Conservation (phyloP, 92 coral and sea anemone species). For the Pocillopora meandrina region DNA sequence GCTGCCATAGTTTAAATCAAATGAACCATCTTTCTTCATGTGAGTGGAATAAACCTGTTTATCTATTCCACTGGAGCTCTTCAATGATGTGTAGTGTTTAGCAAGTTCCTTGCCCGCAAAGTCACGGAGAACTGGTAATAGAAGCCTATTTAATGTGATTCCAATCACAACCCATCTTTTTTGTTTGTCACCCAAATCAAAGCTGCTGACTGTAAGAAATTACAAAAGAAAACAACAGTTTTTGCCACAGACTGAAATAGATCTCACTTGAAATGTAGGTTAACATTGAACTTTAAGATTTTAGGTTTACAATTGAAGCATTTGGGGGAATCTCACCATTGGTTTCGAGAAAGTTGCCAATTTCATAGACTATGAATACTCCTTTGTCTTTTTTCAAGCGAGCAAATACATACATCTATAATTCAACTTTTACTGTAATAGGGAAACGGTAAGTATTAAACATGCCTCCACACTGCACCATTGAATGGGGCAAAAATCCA, state of each 20-base stretch:
- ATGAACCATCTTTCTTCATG: slow-evolving; percentile 36
- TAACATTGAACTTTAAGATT: too few species aligned
- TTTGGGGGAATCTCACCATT: too few species aligned
- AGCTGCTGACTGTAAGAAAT: slow-evolving; percentile 25
- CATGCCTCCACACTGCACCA: too few species aligned
- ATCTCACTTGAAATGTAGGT: neutral
- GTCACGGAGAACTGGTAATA: slow-evolving; percentile 68
- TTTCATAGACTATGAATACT: too few species aligned
- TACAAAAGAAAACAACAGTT: neutral
- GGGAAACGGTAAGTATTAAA: too few species aligned
- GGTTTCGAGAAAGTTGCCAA: too few species aligned
- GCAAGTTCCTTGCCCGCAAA: slow-evolving; percentile 49
- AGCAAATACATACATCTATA: too few species aligned
- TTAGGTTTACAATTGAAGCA: too few species aligned
- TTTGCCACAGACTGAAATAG: neutral
- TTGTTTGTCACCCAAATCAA: slow-evolving; percentile 62
- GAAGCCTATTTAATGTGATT: slow-evolving; percentile 66
- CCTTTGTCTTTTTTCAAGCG: too few species aligned
- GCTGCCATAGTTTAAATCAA: slow-evolving; percentile 66
- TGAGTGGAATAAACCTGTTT: slow-evolving; percentile 40
- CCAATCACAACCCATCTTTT: slow-evolving; percentile 91
- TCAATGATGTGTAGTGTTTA: slow-evolving; percentile 58
- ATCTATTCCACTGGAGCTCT: slow-evolving; percentile 44
- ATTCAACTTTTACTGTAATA: too few species aligned
- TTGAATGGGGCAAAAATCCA: too few species aligned